Conservation (phyloP, 2,797 vertebrate species). For the Etheostoma nigrum region DNA sequence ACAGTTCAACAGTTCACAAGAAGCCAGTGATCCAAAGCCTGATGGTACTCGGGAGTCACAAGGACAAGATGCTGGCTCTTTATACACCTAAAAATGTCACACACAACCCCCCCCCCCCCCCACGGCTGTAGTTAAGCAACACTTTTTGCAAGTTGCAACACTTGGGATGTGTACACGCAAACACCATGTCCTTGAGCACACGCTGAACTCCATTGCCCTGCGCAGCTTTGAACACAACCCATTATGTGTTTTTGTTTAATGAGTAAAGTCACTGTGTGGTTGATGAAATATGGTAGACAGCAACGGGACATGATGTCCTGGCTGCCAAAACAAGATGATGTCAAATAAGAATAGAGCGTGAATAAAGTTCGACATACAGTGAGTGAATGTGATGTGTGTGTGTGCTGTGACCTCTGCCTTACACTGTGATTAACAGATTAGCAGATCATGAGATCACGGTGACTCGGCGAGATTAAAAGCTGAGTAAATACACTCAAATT, state of each 20-base stretch:
- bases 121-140: slow-evolving; percentile 20
- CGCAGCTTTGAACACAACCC: slow-evolving; percentile 1
- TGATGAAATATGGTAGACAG: slow-evolving; percentile 28
- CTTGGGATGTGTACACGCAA: slow-evolving; percentile 1
- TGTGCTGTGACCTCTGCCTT: slow-evolving; percentile 28
- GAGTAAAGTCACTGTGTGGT: slow-evolving; percentile 21
- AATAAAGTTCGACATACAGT: neutral
- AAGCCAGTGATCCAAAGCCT: neutral
- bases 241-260: slow-evolving; percentile 39
- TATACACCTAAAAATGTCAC: slow-evolving; percentile 1
- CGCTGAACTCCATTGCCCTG: neutral
- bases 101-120: neutral
- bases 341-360: slow-evolving; percentile 4
- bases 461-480: slow-evolving; percentile 20
- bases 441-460: slow-evolving; percentile 21
- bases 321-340: slow-evolving; percentile 14
- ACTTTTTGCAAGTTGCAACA: slow-evolving; percentile 58
- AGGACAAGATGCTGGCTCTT: neutral
- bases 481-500: slow-evolving; percentile 4
- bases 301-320: slow-evolving; percentile 7
- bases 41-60: slow-evolving; percentile 9
- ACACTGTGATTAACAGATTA: slow-evolving; percentile 6
- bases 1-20: slow-evolving; percentile 10
- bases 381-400: neutral
- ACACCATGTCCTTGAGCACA: slow-evolving; percentile 5